Base-by-base conservation (phyloP, 2,113 vertebrate species). In the Leuciscus idus region DNA sequence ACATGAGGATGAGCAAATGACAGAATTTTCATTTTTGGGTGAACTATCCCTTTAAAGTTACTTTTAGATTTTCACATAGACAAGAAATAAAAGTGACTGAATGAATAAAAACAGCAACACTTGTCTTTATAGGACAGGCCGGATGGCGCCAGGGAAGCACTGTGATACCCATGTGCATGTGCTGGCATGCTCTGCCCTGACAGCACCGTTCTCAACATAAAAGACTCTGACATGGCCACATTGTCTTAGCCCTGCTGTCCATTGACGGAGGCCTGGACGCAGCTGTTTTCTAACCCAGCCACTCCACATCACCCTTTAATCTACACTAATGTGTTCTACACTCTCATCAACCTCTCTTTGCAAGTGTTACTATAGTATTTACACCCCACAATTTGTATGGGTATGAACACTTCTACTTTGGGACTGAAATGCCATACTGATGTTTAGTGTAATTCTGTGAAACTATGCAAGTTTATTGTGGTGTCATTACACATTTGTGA, bases 141-240 rank as follows among this genome's bases (percentile, higher is more conserved):
- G 79, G 83, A 88, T 81, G 76, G 83, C 75, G 76, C 86, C 88
- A 86, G 74, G 84, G 57, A 84, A 68, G 76, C 39, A 52, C 82
- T 62, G 84, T 81, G 88, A 84, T 80, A 33, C 68, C 36, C 64
- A 23, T 4, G 23, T 89, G 36, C 93, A 87, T 81, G 94, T 91
- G 64, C 3, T 72, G 91, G 88, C 94, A 90, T 89, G 93, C 86
- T 87, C 86, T 87, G 90, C 87, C 89, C 92, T 89, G 92, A 93
- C 92, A 90, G 89, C 89, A 93, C 89, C 89, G 92, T 90, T 89
- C 89, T 91, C 89, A 93, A 92, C 92, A 94, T 94, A 90, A 95
- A 94, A 94, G 92, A 62, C 90, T 91, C 89, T 87, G 92, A 93
- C 91, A 86, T 91, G 90, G 91, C 84, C 89, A 90, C 93, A 92